Conservation (phyloP, 2,888 invertebrate genomes). For the Sepioteuthis lessoniana region DNA sequence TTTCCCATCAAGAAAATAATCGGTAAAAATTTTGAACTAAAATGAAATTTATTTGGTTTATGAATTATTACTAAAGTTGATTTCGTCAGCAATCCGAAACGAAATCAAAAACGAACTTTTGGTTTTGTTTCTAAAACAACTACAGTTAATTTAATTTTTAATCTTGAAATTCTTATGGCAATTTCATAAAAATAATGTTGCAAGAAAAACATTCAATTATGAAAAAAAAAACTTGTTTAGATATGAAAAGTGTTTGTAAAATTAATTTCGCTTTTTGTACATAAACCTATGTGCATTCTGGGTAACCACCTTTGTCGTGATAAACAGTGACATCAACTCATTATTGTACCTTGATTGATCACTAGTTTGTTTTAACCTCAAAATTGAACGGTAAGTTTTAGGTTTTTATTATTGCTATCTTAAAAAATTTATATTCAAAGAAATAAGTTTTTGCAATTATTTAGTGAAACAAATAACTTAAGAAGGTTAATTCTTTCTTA, state of each 20-base stretch:
- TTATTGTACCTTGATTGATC: not conserved
- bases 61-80: not conserved
- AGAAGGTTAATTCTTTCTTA: not conserved
- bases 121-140: not conserved
- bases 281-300: not conserved
- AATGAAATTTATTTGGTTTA: not conserved
- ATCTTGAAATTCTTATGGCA: not conserved
- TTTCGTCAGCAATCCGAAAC: not conserved
- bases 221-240: not conserved
- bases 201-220: not conserved
- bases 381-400: not conserved
- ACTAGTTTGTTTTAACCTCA: not conserved
- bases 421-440: not conserved
- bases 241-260: not conserved
- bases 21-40: not conserved
- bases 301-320: not conserved
- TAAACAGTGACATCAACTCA: not conserved
- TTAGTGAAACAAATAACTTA: not conserved
- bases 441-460: not conserved
- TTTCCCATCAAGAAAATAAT: not conserved
- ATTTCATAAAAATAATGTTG: not conserved
- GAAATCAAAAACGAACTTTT: not conserved
- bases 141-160: not conserved
- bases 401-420: not conserved
- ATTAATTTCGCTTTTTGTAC: not conserved